Percentiles rank a stretch among this genome's conserved stretches.
Evolutionary conservation across 2,888 invertebrate species (phyloP).

Genomic region (Lasiommata megera): DNA sequence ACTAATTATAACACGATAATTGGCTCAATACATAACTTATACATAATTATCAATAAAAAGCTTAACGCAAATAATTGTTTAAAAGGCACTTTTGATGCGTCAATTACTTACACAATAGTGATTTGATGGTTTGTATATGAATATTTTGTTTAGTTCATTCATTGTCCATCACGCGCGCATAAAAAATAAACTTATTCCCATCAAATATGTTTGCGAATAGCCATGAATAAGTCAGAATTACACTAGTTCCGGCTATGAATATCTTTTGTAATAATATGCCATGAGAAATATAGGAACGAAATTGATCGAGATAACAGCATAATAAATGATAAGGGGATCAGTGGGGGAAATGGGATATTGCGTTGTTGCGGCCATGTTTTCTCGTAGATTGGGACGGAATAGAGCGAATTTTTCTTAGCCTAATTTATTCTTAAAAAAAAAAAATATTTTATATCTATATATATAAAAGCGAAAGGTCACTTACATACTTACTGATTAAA

Average conservation of each 20-base stretch:
- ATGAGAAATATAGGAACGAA: constrained; percentile 54
- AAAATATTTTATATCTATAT: too few relatives aligned
- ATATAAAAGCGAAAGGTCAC: too few relatives aligned
- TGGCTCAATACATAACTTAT: too few relatives aligned
- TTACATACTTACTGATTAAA: too few relatives aligned
- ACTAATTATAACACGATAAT: too few relatives aligned
- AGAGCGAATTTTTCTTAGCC: neutral
- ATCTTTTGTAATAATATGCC: constrained; percentile 53
- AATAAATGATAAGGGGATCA: constrained; percentile 60
- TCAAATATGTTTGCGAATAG: constrained; percentile 40
- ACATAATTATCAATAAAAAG: too few relatives aligned
- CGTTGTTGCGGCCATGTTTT: constrained; percentile 41
- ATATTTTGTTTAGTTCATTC: too few relatives aligned
- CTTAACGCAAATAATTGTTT: too few relatives aligned
- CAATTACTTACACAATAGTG: too few relatives aligned
- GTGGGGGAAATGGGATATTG: constrained; percentile 43
- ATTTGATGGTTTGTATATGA: too few relatives aligned
- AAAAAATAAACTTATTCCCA: constrained; percentile 37
- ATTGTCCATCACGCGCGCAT: constrained; percentile 31
- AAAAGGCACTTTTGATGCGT: too few relatives aligned
- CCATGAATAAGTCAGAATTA: constrained; percentile 36
- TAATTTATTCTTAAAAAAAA: neutral
- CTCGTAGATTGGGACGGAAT: neutral
- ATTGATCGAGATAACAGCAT: constrained; percentile 46
- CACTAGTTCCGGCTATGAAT: constrained; percentile 35